A percentile compares a stretch with the other conserved stretches of the same genome.
Evolutionary conservation across 2,797 vertebrate genomes (phyloP).

Genomic region (Hemibagrus guttatus): DNA sequence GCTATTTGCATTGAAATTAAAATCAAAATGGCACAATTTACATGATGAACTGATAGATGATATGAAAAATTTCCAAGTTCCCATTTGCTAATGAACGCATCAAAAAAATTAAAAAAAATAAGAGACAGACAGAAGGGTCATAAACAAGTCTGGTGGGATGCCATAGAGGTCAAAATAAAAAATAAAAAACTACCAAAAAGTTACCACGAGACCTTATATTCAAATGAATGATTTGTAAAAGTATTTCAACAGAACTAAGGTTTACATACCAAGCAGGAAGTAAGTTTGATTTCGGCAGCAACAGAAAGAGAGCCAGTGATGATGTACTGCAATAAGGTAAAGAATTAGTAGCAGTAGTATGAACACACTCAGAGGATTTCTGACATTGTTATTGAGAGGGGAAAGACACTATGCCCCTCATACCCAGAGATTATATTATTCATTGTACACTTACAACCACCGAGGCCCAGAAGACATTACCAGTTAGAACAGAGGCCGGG

Average conservation of each 20-base stretch:
- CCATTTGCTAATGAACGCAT: too few species aligned
- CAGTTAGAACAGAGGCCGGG: background rate
- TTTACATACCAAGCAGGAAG: conserved; percentile 8
- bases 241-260: background rate
- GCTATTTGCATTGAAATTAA: too few species aligned
- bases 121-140: background rate
- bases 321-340: conserved; percentile 15
- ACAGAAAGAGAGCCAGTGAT: conserved; percentile 23
- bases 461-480: background rate
- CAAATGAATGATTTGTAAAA: background rate
- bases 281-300: background rate
- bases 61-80: too few species aligned
- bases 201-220: too few species aligned
- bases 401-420: too few species aligned
- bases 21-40: too few species aligned
- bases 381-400: too few species aligned
- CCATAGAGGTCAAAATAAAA: too few species aligned
- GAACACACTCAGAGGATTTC: background rate
- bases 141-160: background rate
- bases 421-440: background rate
- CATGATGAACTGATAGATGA: too few species aligned
- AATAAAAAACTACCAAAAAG: too few species aligned
- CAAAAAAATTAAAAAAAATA: background rate
- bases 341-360: background rate
- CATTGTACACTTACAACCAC: conserved; percentile 26